Base-by-base conservation (phyloP, 2,888 invertebrate species). In the Uropetala carovei region DNA sequence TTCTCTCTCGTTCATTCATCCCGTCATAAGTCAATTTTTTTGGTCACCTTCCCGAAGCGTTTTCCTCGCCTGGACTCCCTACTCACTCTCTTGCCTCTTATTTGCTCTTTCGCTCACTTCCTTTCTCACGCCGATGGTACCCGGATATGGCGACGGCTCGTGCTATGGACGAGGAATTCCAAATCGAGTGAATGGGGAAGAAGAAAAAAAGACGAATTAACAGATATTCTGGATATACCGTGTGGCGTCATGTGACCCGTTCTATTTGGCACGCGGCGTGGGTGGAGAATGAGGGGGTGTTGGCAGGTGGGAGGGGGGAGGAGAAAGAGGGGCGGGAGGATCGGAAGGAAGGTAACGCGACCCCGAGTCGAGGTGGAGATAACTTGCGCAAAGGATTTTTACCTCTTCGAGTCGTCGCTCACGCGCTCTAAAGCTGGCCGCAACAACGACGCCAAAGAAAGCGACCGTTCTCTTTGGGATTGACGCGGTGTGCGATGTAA, bases 211-310 rank as follows among this genome's bases (percentile, higher is more conserved):
- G 5, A 68, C 13, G 75, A 75, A 75, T 13, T 75, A 27, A 27
- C 27, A 75, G 14, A 27, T 75, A 75, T 75, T 75, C 75, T 27
- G 75, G 22, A 22, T 22, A 22, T 75, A 22, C 22, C 75, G 75
- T 75, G 10, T 22, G 75, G 22, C 13, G 75, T 75, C 75, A 75
- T 75, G 75, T 22, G 75, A 75, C 22, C 75, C 22, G 75, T 27
- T 75, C 75, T 75, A 75, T 75, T 75, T 75, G 75, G 27, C 75
- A 75, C 27, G 75, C 75, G 75, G 27, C 22, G 75, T 75, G 75
- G 75, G 75, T 27, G 75, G 75, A 75, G 27, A 27, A 75, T 75
- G 75, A 22, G 43, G 1, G 43, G 43, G 43, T 1, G 43, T 5
- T 43, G 43, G 5, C 43, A n/a, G 43, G 1, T 43, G 43, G 43